Evolutionary conservation across 2,113 vertebrate genomes (phyloP), one percentile per base, ranked within the genome.

Genomic region (Heliornis fulica): DNA sequence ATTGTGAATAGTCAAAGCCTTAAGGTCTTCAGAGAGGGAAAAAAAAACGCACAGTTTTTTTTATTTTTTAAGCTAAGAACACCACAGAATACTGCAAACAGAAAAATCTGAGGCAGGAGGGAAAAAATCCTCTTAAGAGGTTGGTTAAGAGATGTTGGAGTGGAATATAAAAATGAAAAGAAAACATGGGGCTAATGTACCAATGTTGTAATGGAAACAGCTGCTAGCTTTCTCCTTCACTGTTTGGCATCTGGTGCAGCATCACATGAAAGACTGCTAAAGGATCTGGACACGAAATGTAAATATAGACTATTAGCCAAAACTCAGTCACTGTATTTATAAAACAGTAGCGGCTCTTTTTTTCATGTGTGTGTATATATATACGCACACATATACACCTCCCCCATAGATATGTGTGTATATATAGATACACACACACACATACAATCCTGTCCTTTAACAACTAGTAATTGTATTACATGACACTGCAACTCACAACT

Each of bases 141-240:
- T 15, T 48, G 41, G 79, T 61, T 45, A 94, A 19, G 56, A 65
- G 80, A 77, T 69, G 68, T 31, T 95, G 69, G 54, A 91, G 34
- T 26, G 45, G 50, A 87, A 45, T 72, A 78, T 41, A 69, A 68
- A 70, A 56, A 82, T 50, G 60, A 75, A 93, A 94, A 94, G 88
- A 83, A 96, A 94, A 64, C 68, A 53, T 69, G 51, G 85, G 86
- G 85, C 76, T 94, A 89, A 93, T 57, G 59, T 78, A 90, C 71
- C 88, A 78, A 60, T 70, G 88, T 78, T 94, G 94, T 95, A 95
- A 96, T 69, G 93, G 93, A 94, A 97, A 97, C 96, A 97, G 97
- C 97, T 97, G 97, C 95, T 85, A 48, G 92, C 68, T 96, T 96
- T 96, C 95, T 90, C 59, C 90, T 91, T 96, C 91, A 56, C 7